A percentile compares a stretch with the other conserved stretches of the same genome.
These are phyloP conservation scores for Xyrichtys novacula DNA, from an alignment of 2,797 vertebrate genomes.

Conservation along the genomic window DNA sequence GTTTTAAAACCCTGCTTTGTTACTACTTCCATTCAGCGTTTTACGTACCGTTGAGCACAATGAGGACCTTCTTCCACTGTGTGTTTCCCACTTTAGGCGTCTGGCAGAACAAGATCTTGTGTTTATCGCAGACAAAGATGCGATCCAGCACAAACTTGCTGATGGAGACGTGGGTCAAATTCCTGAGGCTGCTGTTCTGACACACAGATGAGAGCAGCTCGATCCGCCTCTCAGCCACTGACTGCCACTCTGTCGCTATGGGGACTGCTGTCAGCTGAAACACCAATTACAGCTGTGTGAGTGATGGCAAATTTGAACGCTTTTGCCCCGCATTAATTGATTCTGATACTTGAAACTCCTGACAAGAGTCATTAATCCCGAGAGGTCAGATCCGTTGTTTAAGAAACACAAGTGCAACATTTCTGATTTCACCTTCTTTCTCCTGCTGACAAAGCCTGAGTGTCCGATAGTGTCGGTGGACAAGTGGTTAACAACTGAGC, in stretches of 20 bases:
- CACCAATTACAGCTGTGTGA: no score
- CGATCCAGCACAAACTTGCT: slow-evolving; percentile 96
- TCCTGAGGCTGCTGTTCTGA: slow-evolving; percentile 87
- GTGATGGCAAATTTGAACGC: no score
- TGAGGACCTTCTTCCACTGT: slow-evolving; percentile 99
- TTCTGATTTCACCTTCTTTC: no score
- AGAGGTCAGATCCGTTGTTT: no score
- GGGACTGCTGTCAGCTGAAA: slow-evolving; percentile 66
- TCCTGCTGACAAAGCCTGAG: no score
- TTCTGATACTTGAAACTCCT: no score
- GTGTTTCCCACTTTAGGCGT: slow-evolving; percentile 99
- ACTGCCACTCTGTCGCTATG: slow-evolving; percentile 71
- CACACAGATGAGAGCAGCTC: slow-evolving; percentile 89
- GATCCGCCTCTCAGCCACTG: slow-evolving; percentile 84
- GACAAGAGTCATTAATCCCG: no score
- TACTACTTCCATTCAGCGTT: background rate
- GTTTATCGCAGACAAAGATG: slow-evolving; percentile 98
- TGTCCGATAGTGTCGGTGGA: no score
- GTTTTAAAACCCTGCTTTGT: no score
- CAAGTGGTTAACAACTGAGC: no score
- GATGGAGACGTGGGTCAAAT: slow-evolving; percentile 90
- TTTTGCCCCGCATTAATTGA: no score
- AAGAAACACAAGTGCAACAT: no score
- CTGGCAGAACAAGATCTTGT: slow-evolving; percentile 98
- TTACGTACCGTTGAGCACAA: slow-evolving; percentile 93